Evolutionary conservation across 1,140 invertebrate genomes (phyloP).

Genomic region (Apis cerana): DNA sequence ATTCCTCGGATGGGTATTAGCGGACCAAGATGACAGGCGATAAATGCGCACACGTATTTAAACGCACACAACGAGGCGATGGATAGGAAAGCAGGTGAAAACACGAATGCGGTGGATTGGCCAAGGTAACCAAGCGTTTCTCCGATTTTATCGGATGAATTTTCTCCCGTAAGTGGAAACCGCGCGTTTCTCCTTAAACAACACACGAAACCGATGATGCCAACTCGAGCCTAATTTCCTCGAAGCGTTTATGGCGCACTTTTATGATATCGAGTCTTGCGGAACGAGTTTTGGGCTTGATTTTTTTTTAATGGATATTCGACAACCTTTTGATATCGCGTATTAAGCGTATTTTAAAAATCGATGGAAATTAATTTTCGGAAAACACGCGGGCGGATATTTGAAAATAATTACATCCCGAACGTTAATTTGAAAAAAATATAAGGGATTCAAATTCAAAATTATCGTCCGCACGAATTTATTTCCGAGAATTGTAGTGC

Average conservation of each 20-base stretch:
- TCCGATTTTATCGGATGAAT: slow-evolving; percentile 36
- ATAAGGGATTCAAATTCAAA: no score
- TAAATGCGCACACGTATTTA: slow-evolving; percentile 50
- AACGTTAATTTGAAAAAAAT: no score
- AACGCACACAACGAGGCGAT: slow-evolving; percentile 2
- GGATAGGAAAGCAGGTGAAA: slow-evolving; percentile 69
- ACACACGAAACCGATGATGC: no score
- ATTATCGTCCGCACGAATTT: no score
- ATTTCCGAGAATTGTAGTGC: no score
- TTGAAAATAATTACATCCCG: no score
- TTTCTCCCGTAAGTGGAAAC: slow-evolving; percentile 20
- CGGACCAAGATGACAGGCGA: slow-evolving; percentile 57
- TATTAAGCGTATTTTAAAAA: not conserved
- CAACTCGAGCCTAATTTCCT: not conserved
- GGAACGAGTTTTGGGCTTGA: not conserved
- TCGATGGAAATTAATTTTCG: not conserved
- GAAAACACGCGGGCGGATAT: no score
- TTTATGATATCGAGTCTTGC: not conserved
- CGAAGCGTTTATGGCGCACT: not conserved
- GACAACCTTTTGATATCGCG: no score
- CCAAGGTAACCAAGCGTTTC: not conserved
- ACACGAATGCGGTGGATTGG: slow-evolving; percentile 9
- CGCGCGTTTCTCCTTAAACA: not conserved
- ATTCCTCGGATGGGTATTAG: slow-evolving; percentile 52
- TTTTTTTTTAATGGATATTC: not conserved